Conservation (phyloP, 2,888 invertebrate genomes). For the Gastrophysa polygoni region DNA sequence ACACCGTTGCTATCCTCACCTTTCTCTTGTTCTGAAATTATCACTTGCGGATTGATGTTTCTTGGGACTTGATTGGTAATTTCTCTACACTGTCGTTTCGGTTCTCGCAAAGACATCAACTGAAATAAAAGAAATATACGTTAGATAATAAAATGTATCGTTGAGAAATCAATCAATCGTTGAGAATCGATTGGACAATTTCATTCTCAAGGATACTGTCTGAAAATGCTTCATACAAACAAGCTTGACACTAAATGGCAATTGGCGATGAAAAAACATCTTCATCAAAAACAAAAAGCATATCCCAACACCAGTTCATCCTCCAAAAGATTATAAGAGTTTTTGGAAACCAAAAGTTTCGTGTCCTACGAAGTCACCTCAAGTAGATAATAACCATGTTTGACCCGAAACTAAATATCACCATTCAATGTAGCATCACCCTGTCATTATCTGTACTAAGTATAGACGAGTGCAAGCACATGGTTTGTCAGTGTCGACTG, state of each 20-base stretch:
- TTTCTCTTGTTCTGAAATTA: constrained; percentile 73
- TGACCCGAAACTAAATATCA: background rate
- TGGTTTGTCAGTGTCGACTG: constrained; percentile 21
- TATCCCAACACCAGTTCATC: no score
- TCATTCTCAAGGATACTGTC: no score
- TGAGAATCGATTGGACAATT: no score
- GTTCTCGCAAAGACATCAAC: constrained; percentile 63
- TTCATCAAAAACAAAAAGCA: no score
- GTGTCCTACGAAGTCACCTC: background rate
- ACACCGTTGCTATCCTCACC: no score
- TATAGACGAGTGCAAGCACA: background rate
- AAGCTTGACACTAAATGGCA: no score
- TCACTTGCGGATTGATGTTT: constrained; percentile 60
- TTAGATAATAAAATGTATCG: no score
- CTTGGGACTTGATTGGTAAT: constrained; percentile 46
- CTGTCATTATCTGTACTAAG: background rate
- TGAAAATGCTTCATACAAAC: no score
- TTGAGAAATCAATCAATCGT: no score
- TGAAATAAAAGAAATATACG: constrained; percentile 51
- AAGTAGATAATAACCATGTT: background rate
- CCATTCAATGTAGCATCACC: background rate
- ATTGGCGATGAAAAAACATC: no score
- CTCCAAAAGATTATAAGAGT: no score
- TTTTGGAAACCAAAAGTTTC: no score
- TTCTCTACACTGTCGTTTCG: constrained; percentile 62